Percentiles rank a stretch among this genome's conserved stretches.
Evolutionary conservation across 2,113 vertebrate genomes (phyloP).

Genomic region (Vicugna pacos): DNA sequence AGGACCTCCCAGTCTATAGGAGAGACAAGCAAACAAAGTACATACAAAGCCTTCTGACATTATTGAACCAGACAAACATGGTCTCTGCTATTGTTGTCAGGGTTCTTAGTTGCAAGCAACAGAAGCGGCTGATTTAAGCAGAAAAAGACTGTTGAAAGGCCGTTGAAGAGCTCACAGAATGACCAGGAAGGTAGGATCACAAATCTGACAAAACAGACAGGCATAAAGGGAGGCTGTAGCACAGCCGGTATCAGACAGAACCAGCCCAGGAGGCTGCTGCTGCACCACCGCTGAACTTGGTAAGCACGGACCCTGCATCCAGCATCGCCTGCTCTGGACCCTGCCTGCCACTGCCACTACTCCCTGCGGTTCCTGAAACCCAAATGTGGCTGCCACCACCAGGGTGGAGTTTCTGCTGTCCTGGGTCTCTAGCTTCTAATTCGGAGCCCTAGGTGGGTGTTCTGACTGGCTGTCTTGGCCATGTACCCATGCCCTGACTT

Average conservation of each 20-base stretch:
- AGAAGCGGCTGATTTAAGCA: slow-evolving; percentile 66
- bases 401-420: not conserved
- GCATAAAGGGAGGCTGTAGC: not conserved
- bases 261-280: not conserved
- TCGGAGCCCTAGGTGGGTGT: not conserved
- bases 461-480: not conserved
- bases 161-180: slow-evolving; percentile 40
- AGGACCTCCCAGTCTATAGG: not conserved
- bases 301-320: not conserved
- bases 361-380: not conserved
- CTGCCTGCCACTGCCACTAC: not conserved
- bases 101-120: slow-evolving; percentile 47
- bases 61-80: not conserved
- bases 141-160: slow-evolving; percentile 53
- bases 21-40: not conserved
- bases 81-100: slow-evolving; percentile 33
- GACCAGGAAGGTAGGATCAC: slow-evolving; percentile 9
- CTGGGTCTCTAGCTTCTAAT: not conserved
- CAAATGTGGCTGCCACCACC: not conserved
- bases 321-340: not conserved
- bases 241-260: not conserved
- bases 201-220: slow-evolving; percentile 13
- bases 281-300: not conserved
- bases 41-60: not conserved
- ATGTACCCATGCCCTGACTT: not conserved